phyloP scores from a whole-genome alignment of 2,797 vertebrate genomes.

The Acanthurus lineatus region DNA sequence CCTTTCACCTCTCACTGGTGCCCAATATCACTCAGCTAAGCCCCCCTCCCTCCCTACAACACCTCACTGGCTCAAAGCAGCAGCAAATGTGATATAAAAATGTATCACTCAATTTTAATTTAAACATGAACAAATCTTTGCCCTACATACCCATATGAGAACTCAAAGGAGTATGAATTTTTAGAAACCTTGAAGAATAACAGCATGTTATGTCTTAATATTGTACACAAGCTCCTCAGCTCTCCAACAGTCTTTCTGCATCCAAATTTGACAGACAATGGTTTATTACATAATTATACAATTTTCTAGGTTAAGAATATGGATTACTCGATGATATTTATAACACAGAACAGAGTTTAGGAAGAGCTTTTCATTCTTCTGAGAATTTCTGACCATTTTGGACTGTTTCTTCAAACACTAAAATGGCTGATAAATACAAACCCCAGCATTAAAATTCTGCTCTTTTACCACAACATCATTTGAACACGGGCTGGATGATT shows the following conservation, averaged over 20 bases:
- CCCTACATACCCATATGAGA: background rate
- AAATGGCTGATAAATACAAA: background rate
- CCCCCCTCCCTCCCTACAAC: too few species aligned
- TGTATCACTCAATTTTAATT: background rate
- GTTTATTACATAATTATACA: too few species aligned
- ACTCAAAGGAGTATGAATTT: background rate
- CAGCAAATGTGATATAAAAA: background rate
- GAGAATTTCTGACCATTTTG: background rate
- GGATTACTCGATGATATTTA: background rate
- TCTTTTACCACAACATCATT: background rate
- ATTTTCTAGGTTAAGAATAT: background rate
- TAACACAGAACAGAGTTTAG: background rate
- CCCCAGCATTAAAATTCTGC: background rate
- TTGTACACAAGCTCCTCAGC: too few species aligned
- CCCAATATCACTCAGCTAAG: too few species aligned
- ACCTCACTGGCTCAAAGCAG: too few species aligned
- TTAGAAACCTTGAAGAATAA: background rate
- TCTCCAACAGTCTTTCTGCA: too few species aligned
- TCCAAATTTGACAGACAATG: too few species aligned
- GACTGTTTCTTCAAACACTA: background rate
- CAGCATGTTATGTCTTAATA: background rate
- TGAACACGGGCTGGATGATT: conserved; percentile 14
- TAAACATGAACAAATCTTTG: background rate
- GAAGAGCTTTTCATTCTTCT: background rate
- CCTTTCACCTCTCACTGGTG: too few species aligned